Percentiles rank a stretch among this genome's conserved stretches.
Conservation (phyloP, 2,113 vertebrate genomes). For the Pomatostomus ruficeps region DNA sequence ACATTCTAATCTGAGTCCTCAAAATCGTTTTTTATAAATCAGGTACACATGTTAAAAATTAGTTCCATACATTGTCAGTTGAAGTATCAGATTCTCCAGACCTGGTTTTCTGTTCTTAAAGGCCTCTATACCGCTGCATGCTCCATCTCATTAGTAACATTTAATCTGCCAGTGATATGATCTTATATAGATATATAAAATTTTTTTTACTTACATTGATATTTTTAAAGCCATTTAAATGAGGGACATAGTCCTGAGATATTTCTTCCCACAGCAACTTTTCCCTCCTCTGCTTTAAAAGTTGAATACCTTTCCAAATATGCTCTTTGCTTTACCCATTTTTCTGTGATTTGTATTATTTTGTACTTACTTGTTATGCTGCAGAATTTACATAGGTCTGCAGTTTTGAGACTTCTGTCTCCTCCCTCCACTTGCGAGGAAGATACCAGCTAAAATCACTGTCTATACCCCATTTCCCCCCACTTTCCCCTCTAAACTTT, state of each 20-base stretch:
- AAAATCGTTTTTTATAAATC: background rate
- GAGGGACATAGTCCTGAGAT: background rate
- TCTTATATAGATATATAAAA: background rate
- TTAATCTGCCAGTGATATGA: background rate
- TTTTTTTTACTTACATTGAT: background rate
- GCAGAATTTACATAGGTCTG: background rate
- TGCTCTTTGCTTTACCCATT: background rate
- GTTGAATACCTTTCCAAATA: background rate
- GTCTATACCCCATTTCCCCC: background rate
- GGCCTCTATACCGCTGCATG: background rate
- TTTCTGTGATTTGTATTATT: background rate
- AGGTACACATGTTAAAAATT: background rate
- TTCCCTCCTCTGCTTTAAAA: background rate
- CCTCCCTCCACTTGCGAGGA: background rate
- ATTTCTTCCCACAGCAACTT: background rate
- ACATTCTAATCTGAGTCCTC: background rate
- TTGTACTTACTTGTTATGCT: background rate
- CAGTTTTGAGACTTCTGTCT: background rate
- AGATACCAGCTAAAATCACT: background rate
- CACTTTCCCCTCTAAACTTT: background rate
- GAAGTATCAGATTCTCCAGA: background rate
- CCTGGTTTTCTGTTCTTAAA: background rate
- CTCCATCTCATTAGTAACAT: background rate
- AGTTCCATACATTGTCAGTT: background rate
- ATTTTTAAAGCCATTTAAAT: background rate